phyloP scores from a whole-genome alignment of 2,888 invertebrate species.

The Diarsia brunnea region DNA sequence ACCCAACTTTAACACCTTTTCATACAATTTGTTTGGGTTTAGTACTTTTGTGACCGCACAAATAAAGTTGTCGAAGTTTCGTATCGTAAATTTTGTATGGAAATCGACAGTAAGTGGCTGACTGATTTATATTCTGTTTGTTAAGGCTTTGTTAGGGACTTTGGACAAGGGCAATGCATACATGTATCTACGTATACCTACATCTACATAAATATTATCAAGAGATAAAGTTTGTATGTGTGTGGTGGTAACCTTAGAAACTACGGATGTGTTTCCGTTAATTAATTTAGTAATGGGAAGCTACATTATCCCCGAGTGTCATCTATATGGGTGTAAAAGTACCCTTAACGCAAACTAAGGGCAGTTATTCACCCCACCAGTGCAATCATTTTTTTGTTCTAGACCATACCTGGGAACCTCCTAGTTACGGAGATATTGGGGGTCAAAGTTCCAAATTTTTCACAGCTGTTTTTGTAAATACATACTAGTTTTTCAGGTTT shows the following conservation, averaged over 20 bases:
- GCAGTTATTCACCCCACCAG: too few relatives aligned
- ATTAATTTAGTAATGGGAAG: background rate
- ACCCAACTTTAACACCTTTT: background rate
- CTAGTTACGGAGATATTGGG: too few relatives aligned
- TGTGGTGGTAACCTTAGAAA: background rate
- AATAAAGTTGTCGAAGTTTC: constrained; percentile 49
- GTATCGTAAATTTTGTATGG: constrained; percentile 62
- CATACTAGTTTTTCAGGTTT: too few relatives aligned
- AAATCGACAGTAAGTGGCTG: constrained; percentile 53
- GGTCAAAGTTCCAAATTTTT: too few relatives aligned
- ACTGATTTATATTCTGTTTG: constrained; percentile 66
- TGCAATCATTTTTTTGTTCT: too few relatives aligned
- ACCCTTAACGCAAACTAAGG: too few relatives aligned
- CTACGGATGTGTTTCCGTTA: background rate
- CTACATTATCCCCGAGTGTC: background rate
- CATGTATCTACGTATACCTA: constrained; percentile 1
- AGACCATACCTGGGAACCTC: too few relatives aligned
- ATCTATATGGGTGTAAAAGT: too few relatives aligned
- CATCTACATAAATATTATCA: background rate
- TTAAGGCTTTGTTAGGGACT: constrained; percentile 50
- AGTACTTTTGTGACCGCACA: constrained; percentile 32
- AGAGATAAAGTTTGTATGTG: background rate
- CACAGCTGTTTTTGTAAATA: too few relatives aligned
- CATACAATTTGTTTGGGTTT: background rate
- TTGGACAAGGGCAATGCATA: constrained; percentile 45